Base-by-base conservation (phyloP, 2,888 invertebrate genomes). In the Eupithecia pulchellata region DNA sequence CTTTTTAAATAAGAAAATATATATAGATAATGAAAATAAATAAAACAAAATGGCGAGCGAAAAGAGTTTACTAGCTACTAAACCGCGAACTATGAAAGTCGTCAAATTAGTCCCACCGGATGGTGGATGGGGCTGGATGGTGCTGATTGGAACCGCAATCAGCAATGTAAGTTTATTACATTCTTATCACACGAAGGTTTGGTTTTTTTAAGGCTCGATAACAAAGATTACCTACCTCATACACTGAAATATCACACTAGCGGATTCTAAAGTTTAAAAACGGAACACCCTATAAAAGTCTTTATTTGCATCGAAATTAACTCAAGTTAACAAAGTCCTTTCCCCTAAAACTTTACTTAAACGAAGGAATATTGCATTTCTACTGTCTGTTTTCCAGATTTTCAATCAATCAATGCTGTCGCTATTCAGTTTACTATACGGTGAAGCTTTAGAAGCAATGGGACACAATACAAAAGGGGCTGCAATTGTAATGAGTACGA, bases 51-150 rank as follows among this genome's bases (percentile, higher is more conserved):
- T 85, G 88, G 79, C 86, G 67, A 78, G 82, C 66, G 89, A 91
- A 82, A 89, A 86, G 74, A 86, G 82, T 74, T 80, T 84, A 39
- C 75, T 88, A 72, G 81, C 77, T 36, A 57, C 77, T 36, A 73
- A 81, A 68, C 82, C 79, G 34, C 88, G 79, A 75, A 86, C 84
- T 20, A 86, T 89, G 76, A 93, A 88, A 80, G 86, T 86, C 72
- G 85, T 86, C 42, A 93, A 87, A 82, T 81, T 91, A 69, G 85
- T 94, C 36, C 93, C 95, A 0, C 97, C 97, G 0, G 96, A 97
- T 84, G 97, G 97, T 47, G 96, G 96, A 0, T 97, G 96, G 96
- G 97, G 97, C 0, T 97, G 97, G 97, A 93, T 96, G 88, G 95
- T 97, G 2, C 93, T 97, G 6, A 82, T 95, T 64, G 97, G 97